phyloP scores from a whole-genome alignment of 2,888 invertebrate genomes.

The Heliconius cydno region DNA sequence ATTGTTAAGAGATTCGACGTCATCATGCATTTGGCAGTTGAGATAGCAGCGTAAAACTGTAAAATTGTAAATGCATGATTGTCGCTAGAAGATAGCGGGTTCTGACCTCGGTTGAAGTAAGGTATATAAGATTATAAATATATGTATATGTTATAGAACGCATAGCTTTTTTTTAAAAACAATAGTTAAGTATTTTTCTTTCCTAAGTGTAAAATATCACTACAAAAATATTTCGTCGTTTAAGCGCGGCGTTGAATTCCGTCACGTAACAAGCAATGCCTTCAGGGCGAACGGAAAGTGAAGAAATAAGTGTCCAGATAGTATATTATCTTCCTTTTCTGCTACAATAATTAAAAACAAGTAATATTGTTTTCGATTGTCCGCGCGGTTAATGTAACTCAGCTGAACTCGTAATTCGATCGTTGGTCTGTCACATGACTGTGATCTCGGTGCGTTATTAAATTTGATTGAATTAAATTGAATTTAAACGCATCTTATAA shows the following conservation, averaged over 20 bases:
- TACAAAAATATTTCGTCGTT: background rate
- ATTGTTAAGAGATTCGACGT: background rate
- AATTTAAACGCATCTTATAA: too few relatives aligned
- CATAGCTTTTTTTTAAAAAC: too few relatives aligned
- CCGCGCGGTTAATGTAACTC: constrained; percentile 1
- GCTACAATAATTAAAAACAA: background rate
- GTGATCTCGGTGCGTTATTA: background rate
- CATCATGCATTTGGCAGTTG: background rate
- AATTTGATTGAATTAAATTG: background rate
- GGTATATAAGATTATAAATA: too few relatives aligned
- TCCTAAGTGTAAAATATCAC: background rate
- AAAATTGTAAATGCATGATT: too few relatives aligned
- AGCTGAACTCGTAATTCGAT: constrained; percentile 1
- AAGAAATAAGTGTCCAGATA: too few relatives aligned
- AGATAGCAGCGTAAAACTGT: too few relatives aligned
- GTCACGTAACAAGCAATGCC: background rate
- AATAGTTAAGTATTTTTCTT: too few relatives aligned
- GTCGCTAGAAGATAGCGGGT: too few relatives aligned
- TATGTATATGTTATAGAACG: too few relatives aligned
- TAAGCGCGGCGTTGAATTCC: background rate
- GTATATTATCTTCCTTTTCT: too few relatives aligned
- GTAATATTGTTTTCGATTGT: background rate
- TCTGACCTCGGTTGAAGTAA: too few relatives aligned
- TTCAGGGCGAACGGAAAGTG: background rate
- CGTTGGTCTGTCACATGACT: constrained; percentile 1